These are phyloP conservation scores for Archips crataeganus DNA, from an alignment of 2,888 invertebrate species.

Conservation along the genomic window DNA sequence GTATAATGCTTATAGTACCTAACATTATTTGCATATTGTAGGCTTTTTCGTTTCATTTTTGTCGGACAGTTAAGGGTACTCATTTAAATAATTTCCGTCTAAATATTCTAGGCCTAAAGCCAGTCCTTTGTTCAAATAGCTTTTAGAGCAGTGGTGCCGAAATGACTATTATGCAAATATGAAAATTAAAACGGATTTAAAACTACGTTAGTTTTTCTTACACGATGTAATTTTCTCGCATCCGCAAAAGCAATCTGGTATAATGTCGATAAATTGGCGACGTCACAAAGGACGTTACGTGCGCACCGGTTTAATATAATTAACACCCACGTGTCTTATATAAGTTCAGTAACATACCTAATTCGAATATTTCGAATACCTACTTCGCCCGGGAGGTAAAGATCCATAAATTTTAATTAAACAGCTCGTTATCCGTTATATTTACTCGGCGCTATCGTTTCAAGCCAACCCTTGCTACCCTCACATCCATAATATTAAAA, in stretches of 20 bases:
- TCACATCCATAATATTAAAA: conserved; percentile 24
- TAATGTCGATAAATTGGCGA: not conserved
- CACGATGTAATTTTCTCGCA: not conserved
- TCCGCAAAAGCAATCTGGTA: not conserved
- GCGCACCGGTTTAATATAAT: not conserved
- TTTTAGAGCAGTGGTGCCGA: not conserved
- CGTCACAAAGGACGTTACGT: not conserved
- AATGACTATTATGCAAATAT: not conserved
- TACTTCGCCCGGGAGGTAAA: conserved; percentile 14
- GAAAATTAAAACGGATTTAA: not conserved
- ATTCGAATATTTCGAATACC: conserved; percentile 20
- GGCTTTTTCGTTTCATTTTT: conserved; percentile 8
- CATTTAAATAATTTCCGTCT: conserved; percentile 4
- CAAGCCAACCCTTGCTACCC: conserved; percentile 25
- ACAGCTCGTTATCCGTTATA: conserved; percentile 39
- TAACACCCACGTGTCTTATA: conserved; percentile 8
- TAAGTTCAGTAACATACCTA: conserved; percentile 10
- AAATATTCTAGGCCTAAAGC: conserved; percentile 1
- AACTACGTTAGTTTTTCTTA: not conserved
- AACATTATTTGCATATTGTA: conserved; percentile 6
- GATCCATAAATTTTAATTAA: conserved; percentile 39
- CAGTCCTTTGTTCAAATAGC: conserved; percentile 3
- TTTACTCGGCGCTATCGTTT: conserved; percentile 31
- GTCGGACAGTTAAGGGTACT: not conserved
- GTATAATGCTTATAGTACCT: not conserved